A percentile compares a stretch with the other conserved stretches of the same genome.
Evolutionary conservation across 2,888 invertebrate species (phyloP).

Genomic region (Zygaena filipendulae): DNA sequence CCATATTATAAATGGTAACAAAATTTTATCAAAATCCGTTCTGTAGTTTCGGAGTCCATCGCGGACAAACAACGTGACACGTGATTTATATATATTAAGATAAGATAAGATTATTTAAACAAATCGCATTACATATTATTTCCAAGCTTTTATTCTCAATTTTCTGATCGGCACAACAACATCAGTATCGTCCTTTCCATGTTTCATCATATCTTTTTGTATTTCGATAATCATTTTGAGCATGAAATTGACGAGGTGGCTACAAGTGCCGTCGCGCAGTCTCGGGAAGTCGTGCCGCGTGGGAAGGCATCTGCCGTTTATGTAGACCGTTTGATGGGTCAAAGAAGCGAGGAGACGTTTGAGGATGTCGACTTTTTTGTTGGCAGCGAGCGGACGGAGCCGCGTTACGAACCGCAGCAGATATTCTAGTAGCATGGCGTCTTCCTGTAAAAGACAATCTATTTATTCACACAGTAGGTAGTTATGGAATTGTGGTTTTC

Average conservation of each 20-base stretch:
- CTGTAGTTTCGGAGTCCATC: no score
- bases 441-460: constrained; percentile 58
- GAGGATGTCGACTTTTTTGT: constrained; percentile 70
- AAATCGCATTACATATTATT: constrained; percentile 23
- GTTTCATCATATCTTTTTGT: constrained; percentile 52
- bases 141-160: constrained; percentile 54
- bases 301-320: constrained; percentile 42
- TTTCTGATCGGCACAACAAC: constrained; percentile 41
- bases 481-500: no score
- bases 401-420: constrained; percentile 75
- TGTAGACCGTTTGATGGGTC: constrained; percentile 71
- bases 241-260: constrained; percentile 63
- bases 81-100: no score
- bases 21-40: no score
- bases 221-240: constrained; percentile 55
- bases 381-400: constrained; percentile 70
- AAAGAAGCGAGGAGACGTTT: constrained; percentile 74
- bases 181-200: constrained; percentile 45
- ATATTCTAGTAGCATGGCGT: constrained; percentile 77
- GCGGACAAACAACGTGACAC: no score
- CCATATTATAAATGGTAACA: no score
- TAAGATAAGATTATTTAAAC: no score
- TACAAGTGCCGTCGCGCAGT: constrained; percentile 67
- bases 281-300: constrained; percentile 47
- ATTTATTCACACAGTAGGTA: neutral